These are phyloP conservation scores for Sarcophaga carnaria DNA, from an alignment of 2,888 invertebrate genomes.

Conservation along the genomic window DNA sequence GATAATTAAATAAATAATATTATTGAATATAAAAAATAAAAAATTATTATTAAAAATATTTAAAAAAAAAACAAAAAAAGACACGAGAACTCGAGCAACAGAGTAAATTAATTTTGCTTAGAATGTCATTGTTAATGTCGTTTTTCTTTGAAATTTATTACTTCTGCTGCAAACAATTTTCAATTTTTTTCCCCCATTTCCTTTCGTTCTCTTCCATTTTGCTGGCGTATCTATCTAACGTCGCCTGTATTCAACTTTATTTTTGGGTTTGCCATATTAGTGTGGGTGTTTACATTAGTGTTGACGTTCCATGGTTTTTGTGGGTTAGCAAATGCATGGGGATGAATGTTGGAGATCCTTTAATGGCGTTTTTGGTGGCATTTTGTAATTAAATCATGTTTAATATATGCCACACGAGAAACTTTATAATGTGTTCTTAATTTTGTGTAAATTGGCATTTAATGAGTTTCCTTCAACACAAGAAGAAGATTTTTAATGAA, in stretches of 20 bases:
- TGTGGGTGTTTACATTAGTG: neutral
- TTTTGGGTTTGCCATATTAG: neutral
- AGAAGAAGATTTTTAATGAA: conserved; percentile 28
- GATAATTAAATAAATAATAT: too few species aligned
- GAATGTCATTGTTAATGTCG: neutral
- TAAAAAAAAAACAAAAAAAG: too few species aligned
- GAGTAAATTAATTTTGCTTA: neutral
- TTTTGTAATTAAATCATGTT: conserved; percentile 51
- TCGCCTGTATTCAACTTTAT: neutral
- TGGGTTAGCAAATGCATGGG: neutral
- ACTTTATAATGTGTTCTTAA: conserved; percentile 64
- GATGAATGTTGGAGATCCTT: neutral
- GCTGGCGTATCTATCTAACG: neutral
- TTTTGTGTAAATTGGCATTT: conserved; percentile 62
- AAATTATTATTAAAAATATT: too few species aligned
- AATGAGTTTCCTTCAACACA: conserved; percentile 46
- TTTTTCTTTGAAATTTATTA: neutral
- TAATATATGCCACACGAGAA: conserved; percentile 52
- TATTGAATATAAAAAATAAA: too few species aligned
- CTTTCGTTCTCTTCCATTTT: neutral
- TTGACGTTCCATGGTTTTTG: neutral
- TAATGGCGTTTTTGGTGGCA: conserved; percentile 14
- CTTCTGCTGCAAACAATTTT: neutral
- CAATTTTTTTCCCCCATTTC: neutral
- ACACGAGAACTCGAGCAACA: too few species aligned